Base-by-base conservation (phyloP, 2,797 vertebrate genomes). In the Spondyliosoma cantharus region DNA sequence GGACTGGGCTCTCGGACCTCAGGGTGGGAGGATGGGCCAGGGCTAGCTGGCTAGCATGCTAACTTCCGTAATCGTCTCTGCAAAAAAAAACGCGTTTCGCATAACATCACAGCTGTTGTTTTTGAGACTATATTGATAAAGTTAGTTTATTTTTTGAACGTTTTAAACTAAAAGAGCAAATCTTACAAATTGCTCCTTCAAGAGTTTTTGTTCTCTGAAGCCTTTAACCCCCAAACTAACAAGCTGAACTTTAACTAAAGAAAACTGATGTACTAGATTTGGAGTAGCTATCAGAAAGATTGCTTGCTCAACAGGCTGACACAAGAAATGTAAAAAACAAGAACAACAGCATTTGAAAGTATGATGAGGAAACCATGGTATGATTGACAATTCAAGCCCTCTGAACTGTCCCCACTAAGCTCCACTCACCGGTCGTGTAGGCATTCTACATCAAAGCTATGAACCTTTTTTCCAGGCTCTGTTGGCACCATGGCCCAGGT, bases 361-460 rank as follows among this genome's bases (percentile, higher is more conserved):
- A 4, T 9, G 2, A 5, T 20, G 5, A 76, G 14, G n/a, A 1
- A 56, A 48, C 8, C 7, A 15, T 42, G 27, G 19, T 61, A 42
- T 60, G 25, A 71, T 14, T 69, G 74, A 80, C 62, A 37, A 7
- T 58, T 71, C 19, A 52, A 32, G 20, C 69, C 32, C 12, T 48
- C 19, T 58, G 9, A 59, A 53, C 8, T 60, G 64, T 67, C 19
- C 43, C 15, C 70, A 22, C 25, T 52, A 32, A 68, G 57, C 63
- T 48, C 19, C 50, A 19, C 64, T 56, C 22, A 3, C 4, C 22
- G 53, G 11, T 46, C 53, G 42, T 48, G 54, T 20, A 22, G 22
- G 14, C 16, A n/a, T 71, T 79, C 62, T 1, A 80, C 42, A 78
- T 78, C 72, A 81, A 83, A 75, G 58, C 57, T 27, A 3, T 32